Base-by-base conservation (phyloP, 2,797 vertebrate species). In the Sebastolobus alascanus region DNA sequence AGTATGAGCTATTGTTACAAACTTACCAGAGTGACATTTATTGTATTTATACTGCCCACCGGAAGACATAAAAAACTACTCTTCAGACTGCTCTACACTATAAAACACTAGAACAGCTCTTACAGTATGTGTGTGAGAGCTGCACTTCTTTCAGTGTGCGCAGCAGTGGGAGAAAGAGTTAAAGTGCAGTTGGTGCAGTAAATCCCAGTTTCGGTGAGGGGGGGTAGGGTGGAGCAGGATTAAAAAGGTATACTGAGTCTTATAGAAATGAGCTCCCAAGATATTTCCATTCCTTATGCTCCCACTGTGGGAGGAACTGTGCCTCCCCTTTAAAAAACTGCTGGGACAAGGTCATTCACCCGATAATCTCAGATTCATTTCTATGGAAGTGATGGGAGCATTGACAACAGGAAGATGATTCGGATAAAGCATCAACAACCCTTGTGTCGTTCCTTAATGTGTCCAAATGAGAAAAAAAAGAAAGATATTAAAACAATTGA, bases 121-220 rank as follows among this genome's bases (percentile, higher is more conserved):
- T 35, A 63, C 33, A 27, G 59, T n/a, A 8, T 29, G 16, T 67
- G n/a, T 50, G 72, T 78, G 12, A 46, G 35, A 64, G 54, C 65
- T 65, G 40, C 66, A 75, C 60, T 67, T 84, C 27, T 66, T 66
- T 75, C 60, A 68, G 71, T 58, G 59, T 68, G 69, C 56, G 78
- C 77, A 82, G 67, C 75, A 71, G 60, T 63, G 69, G 40, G 43
- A 78, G 83, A 85, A 79, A 59, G 78, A 78, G 71, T 82, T 33
- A 87, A 83, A 88, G 68, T 77, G 83, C 65, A 81, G 79, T 55
- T 68, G 86, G 68, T 90, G 87, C 89, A 89, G 85, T 90, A 88
- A 90, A 84, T 84, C 70, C 73, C 73, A 79, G 66, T 89, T 87
- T 89, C 78, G 77, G 85, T 77, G 52, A 68, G 88, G 84, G 54